A percentile compares a stretch with the other conserved stretches of the same genome.
Conservation (phyloP, 2,113 vertebrate species). For the Carassius gibelio region DNA sequence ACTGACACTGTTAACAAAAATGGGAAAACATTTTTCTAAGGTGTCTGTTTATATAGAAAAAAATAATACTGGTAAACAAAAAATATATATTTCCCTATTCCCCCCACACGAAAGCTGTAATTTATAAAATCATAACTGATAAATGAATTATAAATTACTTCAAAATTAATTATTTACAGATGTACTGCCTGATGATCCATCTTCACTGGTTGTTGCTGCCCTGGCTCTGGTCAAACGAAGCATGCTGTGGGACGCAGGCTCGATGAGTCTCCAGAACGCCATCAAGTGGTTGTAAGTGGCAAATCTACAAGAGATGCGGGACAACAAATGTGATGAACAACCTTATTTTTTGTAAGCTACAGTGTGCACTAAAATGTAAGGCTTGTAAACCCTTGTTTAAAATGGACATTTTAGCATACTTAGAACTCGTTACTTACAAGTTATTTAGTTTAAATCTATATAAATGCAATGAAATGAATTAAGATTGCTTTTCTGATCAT, state of each 20-base stretch:
- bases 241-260: constrained; percentile 10
- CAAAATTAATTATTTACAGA: not conserved
- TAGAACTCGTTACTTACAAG: not conserved
- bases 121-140: not conserved
- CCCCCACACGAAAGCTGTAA: not conserved
- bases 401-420: not conserved
- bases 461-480: not conserved
- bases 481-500: not conserved
- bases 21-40: too few relatives aligned
- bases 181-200: not conserved
- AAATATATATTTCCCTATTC: not conserved
- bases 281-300: constrained; percentile 26
- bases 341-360: not conserved
- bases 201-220: not conserved
- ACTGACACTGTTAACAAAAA: constrained; percentile 27
- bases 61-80: not conserved
- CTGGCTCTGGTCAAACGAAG: not conserved
- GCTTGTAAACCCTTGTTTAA: not conserved
- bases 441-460: not conserved
- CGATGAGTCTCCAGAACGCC: constrained; percentile 17
- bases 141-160: too few relatives aligned
- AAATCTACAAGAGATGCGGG: not conserved
- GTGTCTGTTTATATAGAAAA: not conserved
- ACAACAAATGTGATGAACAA: not conserved
- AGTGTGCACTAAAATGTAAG: not conserved